A percentile compares a stretch with the other conserved stretches of the same genome.
Conservation (phyloP, 2,797 vertebrate genomes). For the Phoeniculus purpureus region DNA sequence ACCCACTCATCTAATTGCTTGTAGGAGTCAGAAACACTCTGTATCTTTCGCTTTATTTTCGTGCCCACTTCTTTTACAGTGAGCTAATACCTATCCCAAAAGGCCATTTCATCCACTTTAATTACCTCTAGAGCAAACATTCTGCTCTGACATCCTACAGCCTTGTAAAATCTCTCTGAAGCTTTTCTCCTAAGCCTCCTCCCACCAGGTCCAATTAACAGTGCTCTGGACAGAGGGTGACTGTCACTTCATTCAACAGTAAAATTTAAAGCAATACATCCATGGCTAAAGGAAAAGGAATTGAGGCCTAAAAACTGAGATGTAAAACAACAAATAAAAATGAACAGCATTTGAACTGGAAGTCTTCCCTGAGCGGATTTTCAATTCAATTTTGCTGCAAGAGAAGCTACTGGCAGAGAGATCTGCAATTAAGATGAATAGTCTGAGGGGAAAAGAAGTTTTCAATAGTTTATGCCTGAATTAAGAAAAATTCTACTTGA, state of each 20-base stretch:
- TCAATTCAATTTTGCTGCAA: background rate
- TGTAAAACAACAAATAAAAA: background rate
- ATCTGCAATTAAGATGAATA: background rate
- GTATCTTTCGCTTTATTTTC: background rate
- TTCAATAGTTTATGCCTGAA: background rate
- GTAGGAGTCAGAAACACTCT: background rate
- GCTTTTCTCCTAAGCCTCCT: background rate
- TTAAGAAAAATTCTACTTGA: background rate
- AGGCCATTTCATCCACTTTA: background rate
- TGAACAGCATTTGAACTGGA: background rate
- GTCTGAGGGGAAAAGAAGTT: rapidly evolving
- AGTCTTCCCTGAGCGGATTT: background rate
- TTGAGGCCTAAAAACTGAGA: background rate
- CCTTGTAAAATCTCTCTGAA: background rate
- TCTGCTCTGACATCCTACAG: background rate
- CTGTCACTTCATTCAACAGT: background rate
- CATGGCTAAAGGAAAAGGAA: background rate
- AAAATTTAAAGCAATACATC: background rate
- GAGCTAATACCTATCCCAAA: background rate
- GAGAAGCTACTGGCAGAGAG: background rate
- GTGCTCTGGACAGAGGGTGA: background rate
- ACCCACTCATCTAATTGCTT: background rate
- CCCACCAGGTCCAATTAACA: background rate
- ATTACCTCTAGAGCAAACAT: background rate
- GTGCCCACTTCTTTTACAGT: background rate